phyloP scores from a whole-genome alignment of 2,113 vertebrate species.

The Leptosomus discolor region DNA sequence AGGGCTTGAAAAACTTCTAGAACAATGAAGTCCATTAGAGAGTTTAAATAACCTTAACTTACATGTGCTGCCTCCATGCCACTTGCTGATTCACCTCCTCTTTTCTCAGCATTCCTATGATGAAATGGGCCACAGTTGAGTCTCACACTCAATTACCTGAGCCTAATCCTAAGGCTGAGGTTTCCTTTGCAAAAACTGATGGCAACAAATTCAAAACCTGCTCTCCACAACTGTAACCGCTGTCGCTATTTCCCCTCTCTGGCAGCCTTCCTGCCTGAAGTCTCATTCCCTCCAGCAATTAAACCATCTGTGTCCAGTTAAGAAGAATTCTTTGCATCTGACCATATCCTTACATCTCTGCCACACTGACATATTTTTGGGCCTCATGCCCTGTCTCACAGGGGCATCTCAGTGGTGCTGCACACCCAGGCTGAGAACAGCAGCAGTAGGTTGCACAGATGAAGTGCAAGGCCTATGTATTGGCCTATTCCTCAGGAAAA shows the following conservation, averaged over 20 bases:
- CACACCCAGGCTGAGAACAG: neutral
- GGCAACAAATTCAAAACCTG: neutral
- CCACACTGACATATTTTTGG: accelerated
- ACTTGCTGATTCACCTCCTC: neutral
- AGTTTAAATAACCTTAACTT: neutral
- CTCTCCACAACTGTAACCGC: neutral
- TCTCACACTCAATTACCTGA: neutral
- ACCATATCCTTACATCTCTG: accelerated
- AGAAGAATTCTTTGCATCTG: neutral
- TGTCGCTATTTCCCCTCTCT: neutral
- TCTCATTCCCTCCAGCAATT: neutral
- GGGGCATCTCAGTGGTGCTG: neutral
- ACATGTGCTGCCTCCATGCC: neutral
- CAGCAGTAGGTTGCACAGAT: neutral
- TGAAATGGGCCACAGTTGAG: neutral
- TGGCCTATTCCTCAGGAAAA: neutral
- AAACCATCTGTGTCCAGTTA: neutral
- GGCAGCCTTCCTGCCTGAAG: neutral
- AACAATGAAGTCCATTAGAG: neutral
- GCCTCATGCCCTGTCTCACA: neutral
- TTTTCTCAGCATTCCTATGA: neutral
- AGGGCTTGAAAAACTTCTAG: neutral
- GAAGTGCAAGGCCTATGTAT: neutral
- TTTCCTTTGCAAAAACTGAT: neutral
- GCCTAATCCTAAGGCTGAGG: neutral